A percentile compares a stretch with the other conserved stretches of the same genome.
phyloP scores from a whole-genome alignment of 2,888 invertebrate genomes.

The Drosophila nigritarsus region DNA sequence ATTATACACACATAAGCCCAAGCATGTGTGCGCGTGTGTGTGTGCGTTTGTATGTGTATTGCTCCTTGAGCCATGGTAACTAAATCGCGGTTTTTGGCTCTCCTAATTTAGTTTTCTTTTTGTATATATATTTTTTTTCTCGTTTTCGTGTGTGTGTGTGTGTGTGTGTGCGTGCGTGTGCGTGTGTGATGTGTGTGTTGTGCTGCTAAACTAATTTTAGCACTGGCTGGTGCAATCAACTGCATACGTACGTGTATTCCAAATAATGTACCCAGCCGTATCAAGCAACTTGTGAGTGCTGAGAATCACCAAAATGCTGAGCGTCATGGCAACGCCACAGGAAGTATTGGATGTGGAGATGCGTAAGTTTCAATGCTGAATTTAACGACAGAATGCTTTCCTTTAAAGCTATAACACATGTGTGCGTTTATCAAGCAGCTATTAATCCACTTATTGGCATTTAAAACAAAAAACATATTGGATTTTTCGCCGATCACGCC shows the following conservation, averaged over 20 bases:
- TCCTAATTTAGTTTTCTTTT: conserved; percentile 10
- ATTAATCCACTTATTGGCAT: not conserved
- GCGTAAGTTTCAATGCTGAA: conserved; percentile 37
- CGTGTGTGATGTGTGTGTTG: conserved; percentile 8
- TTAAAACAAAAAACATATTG: not conserved
- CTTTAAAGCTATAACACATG: not conserved
- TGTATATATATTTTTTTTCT: conserved; percentile 8
- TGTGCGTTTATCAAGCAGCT: too few relatives aligned
- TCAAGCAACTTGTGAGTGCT: conserved; percentile 10
- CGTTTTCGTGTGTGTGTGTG: conserved; percentile 10
- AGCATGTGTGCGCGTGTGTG: conserved; percentile 10
- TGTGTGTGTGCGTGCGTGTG: not conserved
- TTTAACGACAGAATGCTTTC: not conserved
- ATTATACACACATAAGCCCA: not conserved
- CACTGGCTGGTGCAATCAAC: conserved; percentile 35
- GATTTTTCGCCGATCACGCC: not conserved
- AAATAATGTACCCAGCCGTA: conserved; percentile 29
- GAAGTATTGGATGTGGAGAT: conserved; percentile 45
- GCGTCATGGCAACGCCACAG: conserved; percentile 49
- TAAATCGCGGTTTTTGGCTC: conserved; percentile 21
- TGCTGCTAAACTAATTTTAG: conserved; percentile 52
- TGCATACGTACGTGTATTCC: conserved; percentile 8
- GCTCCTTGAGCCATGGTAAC: conserved; percentile 13
- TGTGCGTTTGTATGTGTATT: not conserved
- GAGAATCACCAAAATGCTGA: conserved; percentile 26